Conservation (phyloP, 2,888 invertebrate genomes). For the Epinotia nisella region DNA sequence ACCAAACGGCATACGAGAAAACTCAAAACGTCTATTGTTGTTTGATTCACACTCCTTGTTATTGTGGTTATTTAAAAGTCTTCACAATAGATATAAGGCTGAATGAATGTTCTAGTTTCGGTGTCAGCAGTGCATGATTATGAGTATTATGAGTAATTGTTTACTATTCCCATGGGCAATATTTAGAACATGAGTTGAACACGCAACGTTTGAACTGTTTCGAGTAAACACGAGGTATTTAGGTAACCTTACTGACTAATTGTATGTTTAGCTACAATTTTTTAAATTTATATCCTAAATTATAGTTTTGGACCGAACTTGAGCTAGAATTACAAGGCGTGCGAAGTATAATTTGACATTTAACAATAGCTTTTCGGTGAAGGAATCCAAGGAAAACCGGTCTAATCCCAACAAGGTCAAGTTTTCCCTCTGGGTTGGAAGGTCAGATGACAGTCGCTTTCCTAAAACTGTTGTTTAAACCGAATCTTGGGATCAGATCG, state of each 20-base stretch:
- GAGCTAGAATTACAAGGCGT: not conserved
- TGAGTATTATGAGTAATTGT: constrained; percentile 21
- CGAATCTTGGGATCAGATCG: too few species aligned
- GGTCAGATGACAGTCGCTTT: too few species aligned
- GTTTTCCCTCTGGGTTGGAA: too few species aligned
- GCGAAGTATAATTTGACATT: too few species aligned
- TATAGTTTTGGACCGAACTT: not conserved
- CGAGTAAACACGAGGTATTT: constrained; percentile 22
- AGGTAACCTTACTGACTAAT: constrained; percentile 8
- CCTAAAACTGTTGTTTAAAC: too few species aligned
- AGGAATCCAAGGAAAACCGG: too few species aligned
- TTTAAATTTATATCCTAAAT: not conserved
- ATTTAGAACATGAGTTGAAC: constrained; percentile 25
- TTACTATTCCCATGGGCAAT: constrained; percentile 27
- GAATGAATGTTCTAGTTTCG: constrained; percentile 11
- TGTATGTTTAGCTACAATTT: not conserved
- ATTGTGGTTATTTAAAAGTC: not conserved
- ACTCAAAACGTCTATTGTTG: constrained; percentile 1
- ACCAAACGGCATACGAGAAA: not conserved
- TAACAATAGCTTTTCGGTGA: too few species aligned
- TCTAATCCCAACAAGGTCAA: too few species aligned
- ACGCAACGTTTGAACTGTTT: constrained; percentile 23
- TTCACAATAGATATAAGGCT: constrained; percentile 14
- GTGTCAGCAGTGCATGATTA: constrained; percentile 14
- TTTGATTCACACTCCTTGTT: constrained; percentile 1